Base-by-base conservation (phyloP, 2,113 vertebrate species). In the Odocoileus virginianus region DNA sequence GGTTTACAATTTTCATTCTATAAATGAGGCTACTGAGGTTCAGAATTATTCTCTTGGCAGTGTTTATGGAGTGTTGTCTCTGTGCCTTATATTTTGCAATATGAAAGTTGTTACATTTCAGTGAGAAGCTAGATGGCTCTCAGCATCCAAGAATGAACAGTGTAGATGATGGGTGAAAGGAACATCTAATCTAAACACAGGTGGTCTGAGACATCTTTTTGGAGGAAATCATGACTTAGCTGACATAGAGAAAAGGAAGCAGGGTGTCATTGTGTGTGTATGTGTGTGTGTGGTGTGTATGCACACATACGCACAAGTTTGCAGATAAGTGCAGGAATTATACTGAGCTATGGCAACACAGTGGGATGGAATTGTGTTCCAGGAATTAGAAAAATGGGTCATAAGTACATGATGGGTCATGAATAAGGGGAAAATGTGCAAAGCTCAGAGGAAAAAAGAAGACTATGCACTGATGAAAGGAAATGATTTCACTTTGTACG, bases 1-100 rank as follows among this genome's bases (percentile, higher is more conserved):
- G 16, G 12, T 40, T 91, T 60, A 91, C 74, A 88, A 67, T 76
- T 78, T 81, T n/a, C 11, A 27, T 55, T 76, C 58, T 89, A 30
- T 25, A 33, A 10, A 58, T 25, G 40, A 10, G 1, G 2, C 12
- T 17, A 45, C 0, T 27, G 16, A 91, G 36, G 58, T 23, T 85
- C 57, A 92, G 28, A 54, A n/a, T 55, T 60, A 76, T 40, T 87
- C 47, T 64, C 14, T 89, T 45, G 43, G 30, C 74, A 90, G 5
- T 33, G 33, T 19, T 50, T 33, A 61, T 2, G 1, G 21, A 40
- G 6, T n/a, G 60, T 3, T 40, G 5, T 67, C 16, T 55, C 12
- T 47, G 28, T 36, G 4, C 6, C 9, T 36, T 7, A 13, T 50
- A 28, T 28, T 76, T 33, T 19, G 2, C 13, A 15, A 1, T 45